Evolutionary conservation across 2,888 invertebrate species (phyloP).

Genomic region (Apodemia hepburni): DNA sequence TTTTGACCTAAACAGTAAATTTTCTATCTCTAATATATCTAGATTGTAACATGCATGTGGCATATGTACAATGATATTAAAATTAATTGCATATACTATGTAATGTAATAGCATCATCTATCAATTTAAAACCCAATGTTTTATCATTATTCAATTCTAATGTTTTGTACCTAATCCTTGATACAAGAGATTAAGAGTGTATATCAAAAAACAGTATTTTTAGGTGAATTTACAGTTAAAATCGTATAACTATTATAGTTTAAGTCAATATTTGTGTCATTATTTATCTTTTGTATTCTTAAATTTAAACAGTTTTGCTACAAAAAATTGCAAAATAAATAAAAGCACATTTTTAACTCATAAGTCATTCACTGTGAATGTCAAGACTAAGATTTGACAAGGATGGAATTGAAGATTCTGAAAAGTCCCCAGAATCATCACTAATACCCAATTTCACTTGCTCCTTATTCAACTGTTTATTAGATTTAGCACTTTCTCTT

Average conservation of each 20-base stretch:
- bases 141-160: background rate
- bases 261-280: background rate
- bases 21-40: too few species aligned
- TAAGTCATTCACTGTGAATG: conserved; percentile 56
- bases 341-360: background rate
- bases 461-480: conserved; percentile 32
- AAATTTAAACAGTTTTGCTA: background rate
- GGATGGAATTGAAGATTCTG: conserved; percentile 66
- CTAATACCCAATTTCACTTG: conserved; percentile 42
- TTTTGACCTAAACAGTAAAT: too few species aligned
- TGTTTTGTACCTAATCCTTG: background rate
- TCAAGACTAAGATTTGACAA: conserved; percentile 70
- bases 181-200: background rate
- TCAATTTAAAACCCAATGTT: too few species aligned
- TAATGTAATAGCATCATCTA: too few species aligned
- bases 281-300: background rate
- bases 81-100: too few species aligned
- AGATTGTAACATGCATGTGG: too few species aligned
- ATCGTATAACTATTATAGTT: background rate
- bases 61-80: too few species aligned
- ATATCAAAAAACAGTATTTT: background rate
- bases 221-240: background rate
- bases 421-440: conserved; percentile 66
- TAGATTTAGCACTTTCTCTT: conserved; percentile 27
- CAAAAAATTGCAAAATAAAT: background rate